Conservation (phyloP, 2,113 vertebrate species). For the Ibidorhyncha struthersii region DNA sequence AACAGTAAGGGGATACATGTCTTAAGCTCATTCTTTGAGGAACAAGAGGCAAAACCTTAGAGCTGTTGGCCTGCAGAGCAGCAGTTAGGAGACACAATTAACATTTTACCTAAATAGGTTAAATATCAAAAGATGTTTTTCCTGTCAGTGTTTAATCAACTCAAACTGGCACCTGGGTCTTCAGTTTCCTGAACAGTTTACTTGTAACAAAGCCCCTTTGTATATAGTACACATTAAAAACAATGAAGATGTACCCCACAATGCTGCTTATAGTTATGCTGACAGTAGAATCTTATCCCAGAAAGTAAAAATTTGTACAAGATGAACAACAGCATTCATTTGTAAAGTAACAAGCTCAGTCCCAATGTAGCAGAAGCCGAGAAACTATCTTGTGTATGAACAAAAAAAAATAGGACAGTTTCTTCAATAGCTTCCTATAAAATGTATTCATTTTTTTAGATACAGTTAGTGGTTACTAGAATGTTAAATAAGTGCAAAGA, state of each 20-base stretch:
- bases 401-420: background rate
- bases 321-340: background rate
- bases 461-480: background rate
- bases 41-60: background rate
- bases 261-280: background rate
- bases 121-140: background rate
- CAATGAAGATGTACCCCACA: fast-evolving
- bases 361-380: background rate
- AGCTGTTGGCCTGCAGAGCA: background rate
- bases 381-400: background rate
- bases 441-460: background rate
- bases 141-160: background rate
- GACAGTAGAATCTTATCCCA: background rate
- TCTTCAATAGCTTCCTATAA: background rate
- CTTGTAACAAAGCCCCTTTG: background rate
- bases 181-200: background rate
- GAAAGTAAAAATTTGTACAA: background rate
- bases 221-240: background rate
- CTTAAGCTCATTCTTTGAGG: background rate
- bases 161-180: background rate
- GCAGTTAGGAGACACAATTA: background rate
- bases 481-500: background rate
- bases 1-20: fast-evolving
- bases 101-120: background rate
- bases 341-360: background rate